Conservation (phyloP, 2,888 invertebrate species). For the Clostera curtula region DNA sequence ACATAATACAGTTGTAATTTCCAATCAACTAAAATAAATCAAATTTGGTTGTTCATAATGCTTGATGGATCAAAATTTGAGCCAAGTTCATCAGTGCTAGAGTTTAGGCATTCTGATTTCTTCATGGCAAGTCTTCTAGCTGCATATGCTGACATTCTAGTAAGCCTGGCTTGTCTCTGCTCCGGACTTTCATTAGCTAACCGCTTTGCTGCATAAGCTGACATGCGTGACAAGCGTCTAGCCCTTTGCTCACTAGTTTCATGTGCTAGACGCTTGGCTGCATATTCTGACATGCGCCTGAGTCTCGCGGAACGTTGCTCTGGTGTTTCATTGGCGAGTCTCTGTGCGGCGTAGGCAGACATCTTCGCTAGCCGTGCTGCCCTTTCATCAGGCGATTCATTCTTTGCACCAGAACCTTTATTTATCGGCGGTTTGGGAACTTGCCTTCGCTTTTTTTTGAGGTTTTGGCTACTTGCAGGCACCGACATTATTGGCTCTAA, state of each 20-base stretch:
- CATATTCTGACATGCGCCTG: slow-evolving; percentile 63
- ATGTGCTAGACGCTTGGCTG: slow-evolving; percentile 50
- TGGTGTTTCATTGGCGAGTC: slow-evolving; percentile 58
- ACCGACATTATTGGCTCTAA: no score
- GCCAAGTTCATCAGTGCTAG: slow-evolving; percentile 9
- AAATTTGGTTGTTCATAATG: slow-evolving; percentile 30
- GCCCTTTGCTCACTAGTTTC: slow-evolving; percentile 58
- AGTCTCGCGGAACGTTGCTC: slow-evolving; percentile 52
- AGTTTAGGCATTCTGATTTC: no score
- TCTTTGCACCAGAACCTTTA: slow-evolving; percentile 28
- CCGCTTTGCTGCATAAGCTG: slow-evolving; percentile 58
- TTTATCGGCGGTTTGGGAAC: slow-evolving; percentile 26
- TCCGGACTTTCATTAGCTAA: slow-evolving; percentile 59
- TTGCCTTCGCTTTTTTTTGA: no score
- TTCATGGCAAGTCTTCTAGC: slow-evolving; percentile 53
- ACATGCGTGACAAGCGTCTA: slow-evolving; percentile 56
- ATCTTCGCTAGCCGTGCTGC: slow-evolving; percentile 52
- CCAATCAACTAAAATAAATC: slow-evolving; percentile 10
- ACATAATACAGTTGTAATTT: no score
- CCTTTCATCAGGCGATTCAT: slow-evolving; percentile 50
- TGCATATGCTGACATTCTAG: slow-evolving; percentile 63
- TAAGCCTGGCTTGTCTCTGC: slow-evolving; percentile 47
- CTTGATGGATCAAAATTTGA: slow-evolving; percentile 10
- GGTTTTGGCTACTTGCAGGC: no score
- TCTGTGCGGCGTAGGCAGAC: slow-evolving; percentile 63